A percentile compares a stretch with the other conserved stretches of the same genome.
Conservation (phyloP, 2,797 vertebrate species). For the Onychomys arenicola region DNA sequence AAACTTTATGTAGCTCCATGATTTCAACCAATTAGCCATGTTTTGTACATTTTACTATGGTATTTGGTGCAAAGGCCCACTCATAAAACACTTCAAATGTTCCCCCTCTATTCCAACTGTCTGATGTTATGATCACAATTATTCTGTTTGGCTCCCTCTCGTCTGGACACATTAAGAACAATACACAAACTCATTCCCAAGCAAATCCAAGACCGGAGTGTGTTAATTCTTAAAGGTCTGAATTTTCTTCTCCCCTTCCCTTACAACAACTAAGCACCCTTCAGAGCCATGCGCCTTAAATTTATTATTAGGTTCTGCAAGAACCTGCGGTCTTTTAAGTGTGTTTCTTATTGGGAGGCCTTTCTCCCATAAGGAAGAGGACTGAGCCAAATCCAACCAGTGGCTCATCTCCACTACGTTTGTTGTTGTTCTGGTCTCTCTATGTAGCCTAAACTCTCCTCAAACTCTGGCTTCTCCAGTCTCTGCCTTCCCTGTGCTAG, state of each 20-base stretch:
- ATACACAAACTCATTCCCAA: neutral
- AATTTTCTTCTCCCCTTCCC: constrained; percentile 2
- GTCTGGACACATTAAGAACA: neutral
- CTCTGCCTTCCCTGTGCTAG: neutral
- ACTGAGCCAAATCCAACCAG: neutral
- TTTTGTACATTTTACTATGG: neutral
- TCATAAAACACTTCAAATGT: neutral
- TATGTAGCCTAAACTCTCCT: neutral
- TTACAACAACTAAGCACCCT: neutral
- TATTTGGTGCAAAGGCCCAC: neutral
- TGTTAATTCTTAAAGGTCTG: constrained; percentile 11
- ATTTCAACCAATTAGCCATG: neutral
- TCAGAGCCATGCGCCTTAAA: constrained; percentile 31
- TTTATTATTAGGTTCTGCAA: constrained; percentile 9
- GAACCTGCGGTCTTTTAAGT: constrained; percentile 54
- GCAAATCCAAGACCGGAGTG: neutral
- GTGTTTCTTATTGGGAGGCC: neutral
- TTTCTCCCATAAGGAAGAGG: neutral
- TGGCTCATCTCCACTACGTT: neutral
- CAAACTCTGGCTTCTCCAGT: neutral
- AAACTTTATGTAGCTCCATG: neutral
- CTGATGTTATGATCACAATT: neutral
- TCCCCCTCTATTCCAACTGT: neutral
- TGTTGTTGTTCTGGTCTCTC: too few relatives aligned
- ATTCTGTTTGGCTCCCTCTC: neutral